Evolutionary conservation across 1,140 invertebrate species (phyloP), one percentile per base, ranked within the genome.

Genomic region (Eulimnadia texana): DNA sequence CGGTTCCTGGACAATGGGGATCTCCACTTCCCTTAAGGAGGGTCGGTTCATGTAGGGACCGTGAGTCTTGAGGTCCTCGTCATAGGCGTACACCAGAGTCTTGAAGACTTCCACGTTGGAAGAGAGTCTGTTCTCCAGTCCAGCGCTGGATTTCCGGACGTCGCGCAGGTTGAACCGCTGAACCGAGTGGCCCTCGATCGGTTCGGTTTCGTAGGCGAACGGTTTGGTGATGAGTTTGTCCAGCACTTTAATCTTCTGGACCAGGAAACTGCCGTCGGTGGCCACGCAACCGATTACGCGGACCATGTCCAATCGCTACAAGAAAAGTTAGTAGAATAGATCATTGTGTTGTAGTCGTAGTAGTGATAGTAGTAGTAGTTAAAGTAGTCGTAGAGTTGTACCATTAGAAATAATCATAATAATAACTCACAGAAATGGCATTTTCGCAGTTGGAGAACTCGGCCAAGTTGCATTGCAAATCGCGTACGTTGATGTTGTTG

Each of bases 121-220:
- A n/a, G 55, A 33, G 27, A 57, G n/a, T 19, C 29, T 33, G 25
- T 42, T 42, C 20, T 33, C 53, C 29, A 22, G 24, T 2, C 53
- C 24, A 20, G 49, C 29, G 51, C 50, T 13, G 16, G 49, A 51
- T 50, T 54, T 55, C 50, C 53, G 51, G 27, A 61, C 42, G 50
- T 54, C 25, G 25, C 49, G 49, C 50, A 61, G 27, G 19, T 53
- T 23, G 27, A 61, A 29, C 11, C 50, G 51, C 33, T 61, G 60
- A 10, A 61, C 42, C 16, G 50, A 28, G 19, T 42, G 29, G 25
- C 55, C 62, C 23, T 60, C 62, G 19, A 63, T 25, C 2, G 62
- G 58, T 52, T 63, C 62, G 13, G 62, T 63, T 20, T 63, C 62
- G 42, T 57, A 63, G 24, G 55, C 56, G n/a, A 60, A 61, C 9